Conservation (phyloP, 2,888 invertebrate genomes). For the Cacoxenus indagator region DNA sequence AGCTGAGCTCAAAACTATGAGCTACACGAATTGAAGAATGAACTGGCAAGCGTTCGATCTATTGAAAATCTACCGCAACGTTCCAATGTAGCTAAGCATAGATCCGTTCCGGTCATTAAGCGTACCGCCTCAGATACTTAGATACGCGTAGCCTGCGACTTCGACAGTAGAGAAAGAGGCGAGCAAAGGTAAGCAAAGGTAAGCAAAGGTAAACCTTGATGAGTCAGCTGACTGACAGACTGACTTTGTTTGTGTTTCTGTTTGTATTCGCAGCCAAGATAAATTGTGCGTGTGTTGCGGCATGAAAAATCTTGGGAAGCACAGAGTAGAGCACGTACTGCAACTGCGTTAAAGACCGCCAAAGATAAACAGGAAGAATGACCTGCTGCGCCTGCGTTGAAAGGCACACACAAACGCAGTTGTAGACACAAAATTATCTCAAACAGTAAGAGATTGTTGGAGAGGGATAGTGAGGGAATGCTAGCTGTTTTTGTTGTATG, state of each 20-base stretch:
- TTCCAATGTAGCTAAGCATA: conserved; percentile 22
- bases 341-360: neutral
- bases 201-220: conserved; percentile 28
- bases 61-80: conserved; percentile 7
- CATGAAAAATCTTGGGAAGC: conserved; percentile 48
- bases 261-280: conserved; percentile 39
- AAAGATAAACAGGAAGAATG: conserved; percentile 62
- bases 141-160: neutral
- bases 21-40: neutral
- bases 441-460: conserved; percentile 31
- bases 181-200: neutral
- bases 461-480: conserved; percentile 27
- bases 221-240: conserved; percentile 57
- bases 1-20: conserved; percentile 2
- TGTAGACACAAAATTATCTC: conserved; percentile 42
- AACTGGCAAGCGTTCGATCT: neutral
- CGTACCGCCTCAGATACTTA: conserved; percentile 48
- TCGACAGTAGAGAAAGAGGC: conserved; percentile 11
- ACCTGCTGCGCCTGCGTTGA: conserved; percentile 52
- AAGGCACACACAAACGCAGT: neutral
- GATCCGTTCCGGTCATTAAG: conserved; percentile 67
- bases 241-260: conserved; percentile 20
- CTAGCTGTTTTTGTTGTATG: conserved; percentile 29
- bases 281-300: conserved; percentile 65
- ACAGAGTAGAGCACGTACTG: conserved; percentile 20